Conservation (phyloP, 2,888 invertebrate genomes). For the Drosophila affinis region DNA sequence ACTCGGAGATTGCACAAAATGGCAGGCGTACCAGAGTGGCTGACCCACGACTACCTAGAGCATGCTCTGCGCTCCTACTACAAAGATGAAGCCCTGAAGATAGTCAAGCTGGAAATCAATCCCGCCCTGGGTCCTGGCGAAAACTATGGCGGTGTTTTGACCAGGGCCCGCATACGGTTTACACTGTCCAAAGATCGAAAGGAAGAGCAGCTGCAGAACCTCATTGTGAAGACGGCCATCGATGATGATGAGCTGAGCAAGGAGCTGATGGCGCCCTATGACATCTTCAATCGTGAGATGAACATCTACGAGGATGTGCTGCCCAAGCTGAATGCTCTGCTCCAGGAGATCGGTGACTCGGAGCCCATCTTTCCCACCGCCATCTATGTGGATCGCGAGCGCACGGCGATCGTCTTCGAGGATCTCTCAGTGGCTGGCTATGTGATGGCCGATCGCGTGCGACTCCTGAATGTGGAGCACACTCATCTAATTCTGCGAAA, state of each 20-base stretch:
- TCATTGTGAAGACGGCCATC: constrained; percentile 79
- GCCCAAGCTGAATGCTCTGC: constrained; percentile 74
- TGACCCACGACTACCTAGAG: constrained; percentile 74
- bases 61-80: constrained; percentile 65
- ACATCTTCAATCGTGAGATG: constrained; percentile 82
- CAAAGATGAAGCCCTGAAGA: constrained; percentile 61
- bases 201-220: constrained; percentile 35
- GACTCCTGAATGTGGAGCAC: constrained; percentile 84
- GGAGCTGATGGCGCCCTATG: constrained; percentile 78
- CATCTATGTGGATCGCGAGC: constrained; percentile 76
- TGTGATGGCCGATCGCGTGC: constrained; percentile 78
- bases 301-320: constrained; percentile 80
- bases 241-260: constrained; percentile 77
- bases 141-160: constrained; percentile 80
- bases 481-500: constrained; percentile 82
- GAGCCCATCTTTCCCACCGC: constrained; percentile 79
- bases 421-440: constrained; percentile 76
- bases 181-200: constrained; percentile 25
- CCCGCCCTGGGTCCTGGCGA: constrained; percentile 81
- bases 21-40: constrained; percentile 75
- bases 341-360: constrained; percentile 67
- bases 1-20: constrained; percentile 25
- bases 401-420: constrained; percentile 80
- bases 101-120: constrained; percentile 58
- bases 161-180: constrained; percentile 65